Conservation (phyloP, 2,113 vertebrate genomes). For the Chloebia gouldiae region DNA sequence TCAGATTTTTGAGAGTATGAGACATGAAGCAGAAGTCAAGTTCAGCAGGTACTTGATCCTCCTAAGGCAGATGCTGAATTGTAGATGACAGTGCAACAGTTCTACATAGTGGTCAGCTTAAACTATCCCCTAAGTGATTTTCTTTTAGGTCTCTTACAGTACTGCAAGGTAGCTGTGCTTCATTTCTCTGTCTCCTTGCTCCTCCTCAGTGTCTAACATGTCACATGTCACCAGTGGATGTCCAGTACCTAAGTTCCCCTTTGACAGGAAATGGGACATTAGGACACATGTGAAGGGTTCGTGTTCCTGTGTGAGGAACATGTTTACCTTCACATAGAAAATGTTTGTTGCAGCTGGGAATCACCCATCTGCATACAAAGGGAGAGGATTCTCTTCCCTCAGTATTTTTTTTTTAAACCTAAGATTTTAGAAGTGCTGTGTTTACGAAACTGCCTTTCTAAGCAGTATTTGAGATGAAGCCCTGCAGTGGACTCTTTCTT, state of each 20-base stretch:
- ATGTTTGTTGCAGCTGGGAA: background rate
- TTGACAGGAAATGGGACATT: background rate
- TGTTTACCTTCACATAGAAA: background rate
- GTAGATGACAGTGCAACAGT: fast-evolving
- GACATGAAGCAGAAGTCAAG: background rate
- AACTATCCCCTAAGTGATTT: background rate
- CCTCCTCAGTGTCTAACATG: background rate
- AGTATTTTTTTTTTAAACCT: background rate
- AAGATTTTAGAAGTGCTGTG: background rate
- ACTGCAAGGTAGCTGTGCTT: background rate
- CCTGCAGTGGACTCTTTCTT: background rate
- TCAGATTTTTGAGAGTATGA: background rate
- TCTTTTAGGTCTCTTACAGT: background rate
- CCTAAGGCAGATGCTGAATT: background rate
- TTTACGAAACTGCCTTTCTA: background rate
- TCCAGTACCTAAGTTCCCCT: background rate
- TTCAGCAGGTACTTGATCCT: background rate
- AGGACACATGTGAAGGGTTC: background rate
- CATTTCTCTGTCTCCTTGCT: background rate
- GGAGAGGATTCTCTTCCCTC: background rate
- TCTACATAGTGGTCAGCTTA: background rate
- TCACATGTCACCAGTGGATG: background rate
- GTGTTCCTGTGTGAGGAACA: fast-evolving
- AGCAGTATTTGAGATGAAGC: background rate
- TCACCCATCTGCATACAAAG: background rate